These are phyloP conservation scores for Peromyscus leucopus DNA, from an alignment of 2,113 vertebrate genomes.

Conservation along the genomic window DNA sequence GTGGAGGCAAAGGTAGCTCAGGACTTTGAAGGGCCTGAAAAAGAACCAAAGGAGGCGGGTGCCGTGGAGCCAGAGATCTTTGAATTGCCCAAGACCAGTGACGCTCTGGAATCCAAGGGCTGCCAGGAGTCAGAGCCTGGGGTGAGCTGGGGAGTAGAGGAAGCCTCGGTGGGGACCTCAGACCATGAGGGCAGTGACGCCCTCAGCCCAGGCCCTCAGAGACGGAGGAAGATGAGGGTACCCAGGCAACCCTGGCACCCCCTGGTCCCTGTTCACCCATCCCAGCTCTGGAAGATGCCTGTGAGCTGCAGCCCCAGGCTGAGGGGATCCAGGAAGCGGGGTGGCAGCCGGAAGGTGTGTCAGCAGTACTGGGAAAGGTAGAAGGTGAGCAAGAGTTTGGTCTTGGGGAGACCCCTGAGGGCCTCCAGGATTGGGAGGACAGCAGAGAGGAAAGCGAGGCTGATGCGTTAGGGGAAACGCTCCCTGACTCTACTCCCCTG, in stretches of 20 bases:
- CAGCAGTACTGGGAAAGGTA: not conserved
- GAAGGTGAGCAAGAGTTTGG: not conserved
- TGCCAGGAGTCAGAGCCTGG: not conserved
- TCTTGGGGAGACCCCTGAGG: constrained; percentile 27
- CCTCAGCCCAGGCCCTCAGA: not conserved
- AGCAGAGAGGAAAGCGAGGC: constrained; percentile 55
- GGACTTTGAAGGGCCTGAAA: not conserved
- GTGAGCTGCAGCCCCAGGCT: not conserved
- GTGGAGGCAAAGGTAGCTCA: not conserved
- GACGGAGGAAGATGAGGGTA: not conserved
- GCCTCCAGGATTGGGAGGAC: constrained; percentile 12
- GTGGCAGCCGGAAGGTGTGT: not conserved
- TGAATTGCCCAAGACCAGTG: not conserved
- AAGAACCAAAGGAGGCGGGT: not conserved
- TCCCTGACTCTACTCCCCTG: constrained; percentile 83
- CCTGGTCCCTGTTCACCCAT: not conserved
- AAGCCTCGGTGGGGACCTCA: not conserved
- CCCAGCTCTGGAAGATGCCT: not conserved
- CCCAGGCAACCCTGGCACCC: rapidly evolving
- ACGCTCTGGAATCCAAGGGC: not conserved
- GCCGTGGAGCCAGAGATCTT: not conserved
- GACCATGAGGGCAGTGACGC: not conserved
- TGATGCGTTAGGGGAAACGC: constrained; percentile 83
- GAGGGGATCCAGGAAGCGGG: not conserved
- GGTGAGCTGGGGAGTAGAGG: not conserved